Conservation (phyloP, 2,113 vertebrate species). For the Turdus rufiventris region DNA sequence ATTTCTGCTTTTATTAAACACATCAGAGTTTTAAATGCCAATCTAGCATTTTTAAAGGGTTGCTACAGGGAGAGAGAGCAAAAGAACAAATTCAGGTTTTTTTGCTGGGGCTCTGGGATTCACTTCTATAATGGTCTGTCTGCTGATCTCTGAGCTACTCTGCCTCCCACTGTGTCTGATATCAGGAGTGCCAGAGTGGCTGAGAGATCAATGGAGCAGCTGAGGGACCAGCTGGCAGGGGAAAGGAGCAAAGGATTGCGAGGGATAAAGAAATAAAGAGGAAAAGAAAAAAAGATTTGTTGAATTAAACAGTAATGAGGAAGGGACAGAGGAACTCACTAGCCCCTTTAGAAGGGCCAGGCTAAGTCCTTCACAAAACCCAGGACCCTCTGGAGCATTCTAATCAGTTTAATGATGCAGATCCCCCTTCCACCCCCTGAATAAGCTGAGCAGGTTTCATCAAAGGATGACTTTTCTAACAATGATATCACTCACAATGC, state of each 20-base stretch:
- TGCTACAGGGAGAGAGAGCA: not conserved
- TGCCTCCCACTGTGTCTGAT: conserved; percentile 51
- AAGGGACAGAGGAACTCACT: not conserved
- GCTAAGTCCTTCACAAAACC: conserved; percentile 38
- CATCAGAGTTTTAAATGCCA: not conserved
- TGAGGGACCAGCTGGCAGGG: conserved; percentile 58
- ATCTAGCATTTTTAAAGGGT: not conserved
- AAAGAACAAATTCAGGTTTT: not conserved
- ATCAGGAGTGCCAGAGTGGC: conserved; percentile 43
- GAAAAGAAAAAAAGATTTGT: conserved; percentile 14
- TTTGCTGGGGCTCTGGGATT: conserved; percentile 16
- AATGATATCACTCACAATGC: conserved; percentile 4
- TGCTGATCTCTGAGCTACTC: conserved; percentile 37
- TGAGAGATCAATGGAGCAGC: conserved; percentile 60
- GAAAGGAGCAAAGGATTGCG: conserved; percentile 42
- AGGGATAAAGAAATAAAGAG: not conserved
- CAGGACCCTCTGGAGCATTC: conserved; percentile 40
- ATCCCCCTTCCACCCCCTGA: not conserved
- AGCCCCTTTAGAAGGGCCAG: not conserved
- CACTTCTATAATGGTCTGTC: not conserved
- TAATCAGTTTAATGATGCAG: conserved; percentile 47
- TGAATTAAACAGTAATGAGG: conserved; percentile 10
- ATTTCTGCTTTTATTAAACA: not conserved
- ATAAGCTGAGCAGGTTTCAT: not conserved
- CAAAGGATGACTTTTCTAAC: conserved; percentile 41